Evolutionary conservation across 2,888 invertebrate species (phyloP).

Genomic region (Hermaeophaga mercurialis): DNA sequence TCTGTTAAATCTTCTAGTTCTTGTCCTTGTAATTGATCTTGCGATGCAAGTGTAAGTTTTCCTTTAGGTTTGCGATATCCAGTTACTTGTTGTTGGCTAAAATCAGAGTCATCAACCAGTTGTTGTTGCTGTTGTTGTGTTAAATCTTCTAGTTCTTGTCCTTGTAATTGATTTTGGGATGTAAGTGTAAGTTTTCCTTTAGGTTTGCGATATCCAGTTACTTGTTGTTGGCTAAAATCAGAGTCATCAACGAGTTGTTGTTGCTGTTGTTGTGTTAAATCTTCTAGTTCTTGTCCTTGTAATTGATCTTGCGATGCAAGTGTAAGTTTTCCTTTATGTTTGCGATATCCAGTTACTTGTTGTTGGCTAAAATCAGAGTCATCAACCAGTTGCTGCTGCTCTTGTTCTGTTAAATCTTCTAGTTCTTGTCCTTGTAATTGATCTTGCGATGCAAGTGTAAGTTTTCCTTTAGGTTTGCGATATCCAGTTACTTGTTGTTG

Average conservation of each 20-base stretch:
- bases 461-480: slow-evolving; percentile 7
- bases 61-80: slow-evolving; percentile 26
- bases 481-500: slow-evolving; percentile 24
- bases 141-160: slow-evolving; percentile 13
- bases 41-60: background rate
- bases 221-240: slow-evolving; percentile 28
- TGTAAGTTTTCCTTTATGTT: background rate
- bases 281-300: slow-evolving; percentile 14
- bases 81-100: slow-evolving; percentile 33
- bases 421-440: slow-evolving; percentile 11
- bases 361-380: slow-evolving; percentile 40
- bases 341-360: slow-evolving; percentile 16
- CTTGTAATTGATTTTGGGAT: slow-evolving; percentile 7
- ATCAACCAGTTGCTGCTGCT: slow-evolving; percentile 24
- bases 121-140: slow-evolving; percentile 12
- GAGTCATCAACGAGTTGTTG: slow-evolving; percentile 16
- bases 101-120: slow-evolving; percentile 28
- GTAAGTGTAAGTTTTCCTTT: background rate
- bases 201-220: slow-evolving; percentile 12
- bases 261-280: slow-evolving; percentile 25
- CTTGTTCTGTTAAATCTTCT: slow-evolving; percentile 38
- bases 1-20: background rate
- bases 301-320: background rate
- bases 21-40: slow-evolving; percentile 17
- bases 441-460: background rate